Percentiles rank a stretch among this genome's conserved stretches.
Evolutionary conservation across 1,140 invertebrate genomes (phyloP).

Genomic region (Drosophila subpulchrella): DNA sequence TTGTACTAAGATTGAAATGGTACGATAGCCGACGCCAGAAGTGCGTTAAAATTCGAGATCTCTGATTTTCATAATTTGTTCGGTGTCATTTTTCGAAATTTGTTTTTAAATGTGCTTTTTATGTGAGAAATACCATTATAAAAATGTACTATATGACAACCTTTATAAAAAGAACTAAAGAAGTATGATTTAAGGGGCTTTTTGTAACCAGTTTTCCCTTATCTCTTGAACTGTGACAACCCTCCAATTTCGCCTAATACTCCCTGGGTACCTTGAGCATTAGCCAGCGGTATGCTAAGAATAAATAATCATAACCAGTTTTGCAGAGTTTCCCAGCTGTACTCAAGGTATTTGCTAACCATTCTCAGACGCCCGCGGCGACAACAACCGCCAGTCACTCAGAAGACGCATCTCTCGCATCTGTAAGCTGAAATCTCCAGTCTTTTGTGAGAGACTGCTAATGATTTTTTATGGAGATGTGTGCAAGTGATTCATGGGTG

Average conservation of each 20-base stretch:
- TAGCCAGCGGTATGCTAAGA: constrained; percentile 26
- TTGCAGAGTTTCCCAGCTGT: constrained; percentile 68
- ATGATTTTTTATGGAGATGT: constrained; percentile 57
- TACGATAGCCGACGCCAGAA: too few species aligned
- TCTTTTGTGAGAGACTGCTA: constrained; percentile 47
- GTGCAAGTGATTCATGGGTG: constrained; percentile 40
- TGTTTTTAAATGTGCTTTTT: too few species aligned
- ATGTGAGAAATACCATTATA: too few species aligned
- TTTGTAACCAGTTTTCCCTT: constrained; percentile 5
- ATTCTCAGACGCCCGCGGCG: constrained; percentile 58
- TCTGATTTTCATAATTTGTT: too few species aligned
- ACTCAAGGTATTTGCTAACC: constrained; percentile 56
- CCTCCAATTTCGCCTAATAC: constrained; percentile 2
- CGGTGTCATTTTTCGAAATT: too few species aligned
- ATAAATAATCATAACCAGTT: constrained; percentile 70
- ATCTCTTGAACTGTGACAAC: constrained; percentile 3
- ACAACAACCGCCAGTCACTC: constrained; percentile 43
- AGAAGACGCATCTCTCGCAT: constrained; percentile 27
- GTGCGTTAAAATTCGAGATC: too few species aligned
- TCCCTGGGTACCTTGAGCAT: background rate
- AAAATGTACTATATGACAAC: too few species aligned
- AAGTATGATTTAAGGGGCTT: background rate
- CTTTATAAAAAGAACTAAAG: background rate
- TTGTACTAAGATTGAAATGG: too few species aligned
- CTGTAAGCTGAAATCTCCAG: constrained; percentile 5